Evolutionary conservation across 2,888 invertebrate genomes (phyloP), one percentile per base, ranked within the genome.

Genomic region (Polydrusus tereticollis): DNA sequence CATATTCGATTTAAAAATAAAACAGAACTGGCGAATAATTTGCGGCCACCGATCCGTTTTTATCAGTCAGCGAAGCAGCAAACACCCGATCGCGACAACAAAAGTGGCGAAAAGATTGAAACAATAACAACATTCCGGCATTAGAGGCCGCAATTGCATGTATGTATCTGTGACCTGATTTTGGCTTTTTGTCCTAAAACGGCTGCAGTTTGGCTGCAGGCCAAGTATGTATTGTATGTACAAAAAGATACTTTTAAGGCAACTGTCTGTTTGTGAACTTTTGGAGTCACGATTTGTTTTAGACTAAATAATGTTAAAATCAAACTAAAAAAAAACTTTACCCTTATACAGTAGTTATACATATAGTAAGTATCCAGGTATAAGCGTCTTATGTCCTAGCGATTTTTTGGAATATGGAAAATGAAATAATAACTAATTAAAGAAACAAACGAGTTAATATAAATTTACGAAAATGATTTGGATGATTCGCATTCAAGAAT

Each of bases 81-180:
- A 58, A 58, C 10, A 10, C 57, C n/a, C 4, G 20, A 38, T 38
- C 20, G 33, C 10, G 33, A 33, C 52, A 52, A 52, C 64, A 64
- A 21, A 64, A 50, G 50, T 64, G 64, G 36, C 64, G 36, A 64
- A 52, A 64, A 64, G 52, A 52, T 50, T 64, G 50, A 52, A 64
- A 64, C 64, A 64, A 64, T 64, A 64, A 64, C 52, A 36, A 36
- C 16, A 41, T 64, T 55, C 52, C 33, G 23, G 64, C n/a, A n/a
- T n/a, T n/a, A n/a, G n/a, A n/a, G n/a, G n/a, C n/a, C n/a, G 10
- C 52, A 50, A 50, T 64, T 50, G 29, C 36, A 52, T 10, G 41
- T n/a, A n/a, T n/a, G n/a, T 64, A 64, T 64, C 14, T 23, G 64
- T 38, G 23, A 29, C 50, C 50, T 26, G 64, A 38, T 64, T 50